Percentiles rank a stretch among this genome's conserved stretches.
These are phyloP conservation scores for Marmota flaviventris DNA, from an alignment of 2,113 vertebrate genomes.

Conservation along the genomic window DNA sequence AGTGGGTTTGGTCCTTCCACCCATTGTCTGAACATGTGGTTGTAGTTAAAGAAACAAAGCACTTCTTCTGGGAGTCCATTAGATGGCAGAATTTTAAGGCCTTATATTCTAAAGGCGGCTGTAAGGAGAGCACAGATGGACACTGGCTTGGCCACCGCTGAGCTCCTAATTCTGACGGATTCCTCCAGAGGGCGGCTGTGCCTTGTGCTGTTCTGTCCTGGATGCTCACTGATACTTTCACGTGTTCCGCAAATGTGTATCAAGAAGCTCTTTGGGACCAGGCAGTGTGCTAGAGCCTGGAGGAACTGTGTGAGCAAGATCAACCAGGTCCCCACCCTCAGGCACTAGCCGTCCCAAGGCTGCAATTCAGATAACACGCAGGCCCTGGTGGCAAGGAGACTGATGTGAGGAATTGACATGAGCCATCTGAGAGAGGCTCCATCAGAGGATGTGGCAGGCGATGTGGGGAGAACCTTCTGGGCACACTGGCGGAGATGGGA, in stretches of 20 bases:
- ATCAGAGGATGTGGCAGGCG: too few relatives aligned
- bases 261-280: not conserved
- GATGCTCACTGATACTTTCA: not conserved
- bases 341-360: not conserved
- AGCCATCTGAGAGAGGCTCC: not conserved
- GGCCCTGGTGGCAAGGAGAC: not conserved
- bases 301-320: accelerated
- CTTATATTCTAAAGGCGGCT: not conserved
- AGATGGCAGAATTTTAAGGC: constrained; percentile 56
- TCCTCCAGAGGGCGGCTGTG: not conserved
- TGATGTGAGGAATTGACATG: not conserved
- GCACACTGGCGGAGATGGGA: not conserved
- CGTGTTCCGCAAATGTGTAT: not conserved
- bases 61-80: not conserved
- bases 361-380: accelerated
- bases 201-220: too few relatives aligned
- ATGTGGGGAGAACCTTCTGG: not conserved
- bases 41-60: not conserved
- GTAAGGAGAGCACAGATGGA: not conserved
- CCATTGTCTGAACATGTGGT: not conserved
- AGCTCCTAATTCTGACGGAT: not conserved
- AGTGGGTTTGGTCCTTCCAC: not conserved
- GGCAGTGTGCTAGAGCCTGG: not conserved
- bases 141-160: not conserved
- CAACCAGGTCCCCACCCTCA: not conserved